These are phyloP conservation scores for Abramis brama DNA, from an alignment of 2,113 vertebrate genomes.

Conservation along the genomic window DNA sequence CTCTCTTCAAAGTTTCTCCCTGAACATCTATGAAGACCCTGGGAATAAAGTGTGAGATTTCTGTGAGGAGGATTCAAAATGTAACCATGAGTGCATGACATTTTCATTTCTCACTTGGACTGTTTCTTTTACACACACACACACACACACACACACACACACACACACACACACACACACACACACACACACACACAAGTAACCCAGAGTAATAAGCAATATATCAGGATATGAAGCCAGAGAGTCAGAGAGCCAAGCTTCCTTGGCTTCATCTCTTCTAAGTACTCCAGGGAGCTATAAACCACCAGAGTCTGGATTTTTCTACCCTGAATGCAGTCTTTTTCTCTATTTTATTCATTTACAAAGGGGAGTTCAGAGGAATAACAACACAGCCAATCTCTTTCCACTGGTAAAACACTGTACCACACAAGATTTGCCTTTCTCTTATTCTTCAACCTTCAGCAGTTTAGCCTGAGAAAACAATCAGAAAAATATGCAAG, in stretches of 20 bases:
- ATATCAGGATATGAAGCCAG: conserved; percentile 13
- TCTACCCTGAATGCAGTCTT: not conserved
- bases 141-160: not conserved
- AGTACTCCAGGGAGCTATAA: conserved; percentile 29
- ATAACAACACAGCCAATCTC: not conserved
- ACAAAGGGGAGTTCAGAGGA: not conserved
- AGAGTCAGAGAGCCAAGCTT: conserved; percentile 4
- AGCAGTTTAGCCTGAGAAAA: not conserved
- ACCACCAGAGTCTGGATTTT: not conserved
- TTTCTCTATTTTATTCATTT: not conserved
- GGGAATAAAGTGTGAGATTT: not conserved
- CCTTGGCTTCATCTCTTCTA: not conserved
- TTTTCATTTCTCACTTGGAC: not conserved
- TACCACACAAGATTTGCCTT: not conserved
- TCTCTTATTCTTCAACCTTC: not conserved
- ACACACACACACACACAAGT: conserved; percentile 3
- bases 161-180: not conserved
- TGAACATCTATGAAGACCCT: not conserved
- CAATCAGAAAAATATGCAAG: not conserved
- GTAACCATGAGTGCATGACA: not conserved
- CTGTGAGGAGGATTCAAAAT: not conserved
- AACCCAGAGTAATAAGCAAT: not conserved
- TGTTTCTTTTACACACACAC: not conserved
- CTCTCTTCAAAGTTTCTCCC: not conserved
- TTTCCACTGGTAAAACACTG: not conserved